Evolutionary conservation across 2,888 invertebrate species (phyloP).

Genomic region (Plebejus argus): DNA sequence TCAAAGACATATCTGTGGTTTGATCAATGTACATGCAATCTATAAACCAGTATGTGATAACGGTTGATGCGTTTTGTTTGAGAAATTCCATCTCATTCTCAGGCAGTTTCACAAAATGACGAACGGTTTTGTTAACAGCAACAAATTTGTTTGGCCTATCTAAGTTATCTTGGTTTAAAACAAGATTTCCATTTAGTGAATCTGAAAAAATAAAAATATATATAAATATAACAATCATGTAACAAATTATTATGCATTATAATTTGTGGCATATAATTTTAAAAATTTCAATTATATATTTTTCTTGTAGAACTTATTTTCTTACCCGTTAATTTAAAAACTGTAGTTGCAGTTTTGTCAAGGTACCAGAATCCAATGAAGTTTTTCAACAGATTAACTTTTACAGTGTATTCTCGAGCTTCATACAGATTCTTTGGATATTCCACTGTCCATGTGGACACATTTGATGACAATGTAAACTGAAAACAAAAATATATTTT

Average conservation of each 20-base stretch:
- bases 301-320: neutral
- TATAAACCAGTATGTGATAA: conserved; percentile 89
- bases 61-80: conserved; percentile 62
- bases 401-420: conserved; percentile 78
- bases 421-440: conserved; percentile 79
- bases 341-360: conserved; percentile 50
- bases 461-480: conserved; percentile 71
- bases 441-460: conserved; percentile 82
- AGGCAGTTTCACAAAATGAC: conserved; percentile 81
- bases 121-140: conserved; percentile 81
- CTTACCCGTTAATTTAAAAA: conserved; percentile 67
- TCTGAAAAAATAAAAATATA: conserved; percentile 65
- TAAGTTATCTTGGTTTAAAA: conserved; percentile 82
- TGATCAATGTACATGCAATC: conserved; percentile 87
- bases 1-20: conserved; percentile 81
- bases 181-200: conserved; percentile 84
- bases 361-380: conserved; percentile 61
- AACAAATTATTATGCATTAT: too few species aligned
- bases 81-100: conserved; percentile 83
- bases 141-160: conserved; percentile 81
- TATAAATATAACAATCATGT: too few species aligned
- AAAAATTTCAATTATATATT: too few species aligned
- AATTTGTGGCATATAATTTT: too few species aligned
- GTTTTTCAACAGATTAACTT: conserved; percentile 77
- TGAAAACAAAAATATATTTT: conserved; percentile 45